Evolutionary conservation across 2,113 vertebrate species (phyloP).

Genomic region (Rhynchomys soricoides): DNA sequence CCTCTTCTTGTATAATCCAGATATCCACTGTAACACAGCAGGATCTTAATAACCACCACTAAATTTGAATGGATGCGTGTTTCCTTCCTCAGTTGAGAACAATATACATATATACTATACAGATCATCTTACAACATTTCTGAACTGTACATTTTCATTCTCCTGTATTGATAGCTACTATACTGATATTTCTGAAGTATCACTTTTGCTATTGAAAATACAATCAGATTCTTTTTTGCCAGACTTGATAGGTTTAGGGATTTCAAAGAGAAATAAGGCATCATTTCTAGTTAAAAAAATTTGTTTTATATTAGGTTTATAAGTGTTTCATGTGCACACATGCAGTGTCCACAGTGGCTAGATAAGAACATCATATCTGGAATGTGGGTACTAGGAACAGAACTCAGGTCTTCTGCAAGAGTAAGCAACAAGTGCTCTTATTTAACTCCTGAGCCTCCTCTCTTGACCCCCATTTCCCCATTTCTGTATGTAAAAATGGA

Average conservation of each 20-base stretch:
- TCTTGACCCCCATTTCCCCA: not conserved
- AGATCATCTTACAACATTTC: not conserved
- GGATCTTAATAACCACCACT: not conserved
- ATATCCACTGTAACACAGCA: not conserved
- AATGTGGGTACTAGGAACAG: not conserved
- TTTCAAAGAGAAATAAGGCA: not conserved
- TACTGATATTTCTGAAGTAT: not conserved
- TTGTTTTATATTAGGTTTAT: not conserved
- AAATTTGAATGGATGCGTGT: not conserved
- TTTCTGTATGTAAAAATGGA: not conserved
- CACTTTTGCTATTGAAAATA: not conserved
- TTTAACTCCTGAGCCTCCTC: not conserved
- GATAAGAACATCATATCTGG: not conserved
- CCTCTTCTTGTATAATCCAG: not conserved
- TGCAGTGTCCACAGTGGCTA: not conserved
- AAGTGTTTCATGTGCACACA: not conserved
- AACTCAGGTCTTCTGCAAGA: not conserved
- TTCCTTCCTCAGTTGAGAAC: not conserved
- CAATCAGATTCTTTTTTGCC: not conserved
- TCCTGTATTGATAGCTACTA: not conserved
- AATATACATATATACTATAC: not conserved
- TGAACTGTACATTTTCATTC: not conserved
- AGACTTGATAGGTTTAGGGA: not conserved
- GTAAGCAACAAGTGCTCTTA: not conserved
- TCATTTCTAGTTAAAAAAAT: not conserved